A percentile compares a stretch with the other conserved stretches of the same genome.
These are phyloP conservation scores for Melanotaenia trifasciata DNA, from an alignment of 2,797 vertebrate genomes.

Conservation along the genomic window DNA sequence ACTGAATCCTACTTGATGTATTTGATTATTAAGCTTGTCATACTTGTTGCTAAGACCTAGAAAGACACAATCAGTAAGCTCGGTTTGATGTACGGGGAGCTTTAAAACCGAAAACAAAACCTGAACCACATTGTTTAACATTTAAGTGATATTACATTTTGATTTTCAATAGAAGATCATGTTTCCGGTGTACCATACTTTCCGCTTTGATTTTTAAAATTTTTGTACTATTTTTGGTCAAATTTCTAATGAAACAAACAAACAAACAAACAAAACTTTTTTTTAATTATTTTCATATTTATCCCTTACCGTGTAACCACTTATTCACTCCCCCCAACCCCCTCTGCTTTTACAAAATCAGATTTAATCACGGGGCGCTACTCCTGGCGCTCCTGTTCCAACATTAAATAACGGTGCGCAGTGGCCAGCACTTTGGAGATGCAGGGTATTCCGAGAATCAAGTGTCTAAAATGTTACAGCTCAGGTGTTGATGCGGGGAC, in stretches of 20 bases:
- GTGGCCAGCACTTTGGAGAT: neutral
- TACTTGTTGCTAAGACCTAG: slow-evolving; percentile 35
- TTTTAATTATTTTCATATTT: too few relatives aligned
- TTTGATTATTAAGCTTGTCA: slow-evolving; percentile 31
- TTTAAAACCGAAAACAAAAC: neutral
- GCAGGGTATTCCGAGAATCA: slow-evolving; percentile 4
- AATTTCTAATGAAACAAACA: too few relatives aligned
- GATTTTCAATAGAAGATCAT: neutral
- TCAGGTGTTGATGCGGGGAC: neutral
- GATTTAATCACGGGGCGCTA: slow-evolving; percentile 69
- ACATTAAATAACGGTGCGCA: slow-evolving; percentile 49
- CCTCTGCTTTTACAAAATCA: slow-evolving; percentile 80
- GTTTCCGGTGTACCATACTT: too few relatives aligned
- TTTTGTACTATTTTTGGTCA: neutral
- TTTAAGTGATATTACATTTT: neutral
- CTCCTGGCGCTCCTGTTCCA: slow-evolving; percentile 37
- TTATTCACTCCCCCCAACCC: neutral
- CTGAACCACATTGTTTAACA: neutral
- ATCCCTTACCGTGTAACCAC: too few relatives aligned
- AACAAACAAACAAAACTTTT: too few relatives aligned
- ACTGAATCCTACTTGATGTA: slow-evolving; percentile 13
- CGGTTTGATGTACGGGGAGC: neutral
- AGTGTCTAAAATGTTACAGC: slow-evolving; percentile 24
- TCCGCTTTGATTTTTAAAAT: neutral
- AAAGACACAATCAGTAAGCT: slow-evolving; percentile 13